Conservation (phyloP, 1,140 invertebrate genomes). For the Temnothorax longispinosus region DNA sequence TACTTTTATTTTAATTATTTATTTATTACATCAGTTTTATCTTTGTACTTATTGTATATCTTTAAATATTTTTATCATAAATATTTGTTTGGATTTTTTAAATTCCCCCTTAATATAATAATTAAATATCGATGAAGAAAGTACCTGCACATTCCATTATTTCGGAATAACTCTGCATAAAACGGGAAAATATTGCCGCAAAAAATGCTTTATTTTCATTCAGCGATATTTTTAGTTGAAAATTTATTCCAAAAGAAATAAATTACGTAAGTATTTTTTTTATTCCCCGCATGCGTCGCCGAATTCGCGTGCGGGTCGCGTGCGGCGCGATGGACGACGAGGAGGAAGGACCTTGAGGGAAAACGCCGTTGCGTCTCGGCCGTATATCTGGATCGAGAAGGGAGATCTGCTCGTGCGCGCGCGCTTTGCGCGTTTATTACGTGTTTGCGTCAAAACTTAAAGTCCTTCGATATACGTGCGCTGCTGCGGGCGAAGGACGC, state of each 20-base stretch:
- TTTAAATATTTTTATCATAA: not conserved
- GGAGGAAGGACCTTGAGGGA: conserved; percentile 1
- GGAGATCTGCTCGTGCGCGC: not conserved
- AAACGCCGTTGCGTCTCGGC: not conserved
- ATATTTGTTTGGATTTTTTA: not conserved
- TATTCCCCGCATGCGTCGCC: no score
- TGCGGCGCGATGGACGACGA: not conserved
- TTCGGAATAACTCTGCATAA: not conserved
- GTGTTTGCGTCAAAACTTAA: conserved; percentile 59
- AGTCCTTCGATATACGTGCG: conserved; percentile 42
- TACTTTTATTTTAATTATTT: not conserved
- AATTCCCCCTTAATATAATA: not conserved
- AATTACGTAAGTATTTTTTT: not conserved
- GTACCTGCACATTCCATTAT: not conserved
- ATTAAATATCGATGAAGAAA: not conserved
- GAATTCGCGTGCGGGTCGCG: not conserved
- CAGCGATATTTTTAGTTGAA: no score
- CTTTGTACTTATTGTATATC: not conserved
- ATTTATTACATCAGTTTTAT: not conserved
- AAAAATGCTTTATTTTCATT: not conserved
- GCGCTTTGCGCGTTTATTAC: conserved; percentile 29
- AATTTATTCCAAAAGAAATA: not conserved
- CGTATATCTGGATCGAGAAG: not conserved
- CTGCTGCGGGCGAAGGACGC: conserved; percentile 61
- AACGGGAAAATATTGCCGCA: not conserved